A percentile compares a stretch with the other conserved stretches of the same genome.
Evolutionary conservation across 1,140 invertebrate species (phyloP).

Genomic region (Odontomachus brunneus): DNA sequence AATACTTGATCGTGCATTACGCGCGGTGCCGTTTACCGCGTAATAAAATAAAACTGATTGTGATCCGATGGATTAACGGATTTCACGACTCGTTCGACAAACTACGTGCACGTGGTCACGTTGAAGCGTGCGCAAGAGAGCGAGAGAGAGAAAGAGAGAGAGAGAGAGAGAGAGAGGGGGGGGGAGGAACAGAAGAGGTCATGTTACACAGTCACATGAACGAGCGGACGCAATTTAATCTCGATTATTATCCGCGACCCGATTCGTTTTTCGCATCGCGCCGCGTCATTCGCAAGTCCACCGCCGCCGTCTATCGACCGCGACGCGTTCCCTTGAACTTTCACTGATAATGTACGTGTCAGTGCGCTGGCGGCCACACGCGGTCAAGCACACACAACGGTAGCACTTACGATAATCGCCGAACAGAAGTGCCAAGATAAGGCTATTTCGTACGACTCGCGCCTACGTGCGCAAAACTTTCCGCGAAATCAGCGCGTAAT

Average conservation of each 20-base stretch:
- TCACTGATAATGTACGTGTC: constrained; percentile 34
- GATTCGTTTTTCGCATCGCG: constrained; percentile 24
- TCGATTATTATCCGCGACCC: constrained; percentile 1
- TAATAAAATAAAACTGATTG: constrained; percentile 42
- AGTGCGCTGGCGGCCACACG: neutral
- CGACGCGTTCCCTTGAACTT: constrained; percentile 61
- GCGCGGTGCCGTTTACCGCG: neutral
- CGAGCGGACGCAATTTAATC: constrained; percentile 32
- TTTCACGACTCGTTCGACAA: constrained; percentile 18
- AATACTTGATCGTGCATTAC: constrained; percentile 18
- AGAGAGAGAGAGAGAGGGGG: no score
- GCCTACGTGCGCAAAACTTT: constrained; percentile 1
- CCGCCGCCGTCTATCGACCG: neutral
- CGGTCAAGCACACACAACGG: neutral
- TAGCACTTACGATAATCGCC: constrained; percentile 55
- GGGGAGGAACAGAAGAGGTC: neutral
- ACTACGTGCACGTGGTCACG: neutral
- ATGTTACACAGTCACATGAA: constrained; percentile 14
- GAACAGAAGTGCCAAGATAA: constrained; percentile 29
- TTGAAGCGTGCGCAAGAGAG: no score
- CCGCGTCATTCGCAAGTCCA: constrained; percentile 1
- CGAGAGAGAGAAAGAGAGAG: no score
- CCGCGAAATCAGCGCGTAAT: constrained; percentile 9
- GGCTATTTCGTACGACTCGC: neutral
- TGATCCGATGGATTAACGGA: neutral